Evolutionary conservation across 2,797 vertebrate species (phyloP), one percentile per base, ranked within the genome.

Genomic region (Gymnothorax reevesii): DNA sequence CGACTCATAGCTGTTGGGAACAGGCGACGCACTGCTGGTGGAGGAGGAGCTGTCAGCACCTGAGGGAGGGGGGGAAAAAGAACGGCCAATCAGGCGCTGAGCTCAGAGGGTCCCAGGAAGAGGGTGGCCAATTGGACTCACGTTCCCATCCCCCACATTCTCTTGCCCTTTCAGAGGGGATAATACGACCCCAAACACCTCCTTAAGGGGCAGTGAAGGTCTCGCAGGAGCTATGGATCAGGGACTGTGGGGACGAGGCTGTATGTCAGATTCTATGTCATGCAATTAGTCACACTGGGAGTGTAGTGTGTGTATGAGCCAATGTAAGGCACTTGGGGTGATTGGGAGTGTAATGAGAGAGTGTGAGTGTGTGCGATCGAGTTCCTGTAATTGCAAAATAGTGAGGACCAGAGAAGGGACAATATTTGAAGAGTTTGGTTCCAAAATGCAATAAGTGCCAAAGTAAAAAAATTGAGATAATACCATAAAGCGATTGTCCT

Each of bases 11-110:
- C 96, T 98, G 94, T 97, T 98, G 90, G 96, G 96, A 91, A 98
- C 93, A 1, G 98, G 98, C 84, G 98, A 98, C 6, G 97, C 97
- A 82, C 97, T 99, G 93, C 97, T 98, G 9, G 97, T 97, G 84
- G 98, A 97, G 66, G 98, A 99, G 2, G 98, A 99, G 20, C 97
- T 97, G 91, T 98, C 98, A 57, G 97, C 95, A 73, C 97, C 98
- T 99, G 90, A 2, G 9, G 91, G 17, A 86, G 85, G 87, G 87
- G 12, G 77, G 13, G 60, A 33, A 10, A 20, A n/a, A 20, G 62
- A 66, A 66, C 22, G 7, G 3, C 10, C 7, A 22, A 12, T 83
- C 52, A 83, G 62, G 77, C 54, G 62, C 49, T 55, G 42, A 66
- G 62, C 22, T 66, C 22, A n/a, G 62, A 33, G 25, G 9, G 8